A percentile compares a stretch with the other conserved stretches of the same genome.
These are phyloP conservation scores for Cyphomyrmex costatus DNA, from an alignment of 1,140 invertebrate genomes.

Conservation along the genomic window DNA sequence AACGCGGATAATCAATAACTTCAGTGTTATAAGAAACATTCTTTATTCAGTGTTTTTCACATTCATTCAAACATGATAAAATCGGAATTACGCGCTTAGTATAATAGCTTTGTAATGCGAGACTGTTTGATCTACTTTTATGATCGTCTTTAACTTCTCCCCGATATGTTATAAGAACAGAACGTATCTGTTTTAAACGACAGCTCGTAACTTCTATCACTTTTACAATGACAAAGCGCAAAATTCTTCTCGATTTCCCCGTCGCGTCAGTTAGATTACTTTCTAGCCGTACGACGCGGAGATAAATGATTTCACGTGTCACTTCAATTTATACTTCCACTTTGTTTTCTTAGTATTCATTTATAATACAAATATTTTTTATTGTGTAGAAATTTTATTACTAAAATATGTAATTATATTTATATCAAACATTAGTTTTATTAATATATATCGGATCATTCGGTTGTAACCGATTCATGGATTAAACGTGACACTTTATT, in stretches of 20 bases:
- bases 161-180: constrained; percentile 3
- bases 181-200: background rate
- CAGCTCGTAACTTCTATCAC: background rate
- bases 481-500: background rate
- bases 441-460: background rate
- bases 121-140: constrained; percentile 8
- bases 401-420: background rate
- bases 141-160: background rate
- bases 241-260: background rate
- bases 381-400: background rate
- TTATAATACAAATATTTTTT: background rate
- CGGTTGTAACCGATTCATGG: background rate
- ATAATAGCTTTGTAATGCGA: background rate
- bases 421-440: background rate
- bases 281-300: background rate
- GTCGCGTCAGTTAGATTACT: constrained; percentile 20
- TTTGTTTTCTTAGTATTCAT: background rate
- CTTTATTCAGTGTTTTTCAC: constrained; percentile 1
- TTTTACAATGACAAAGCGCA: constrained; percentile 44
- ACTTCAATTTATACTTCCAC: background rate
- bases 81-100: background rate
- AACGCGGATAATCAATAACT: background rate
- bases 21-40: background rate
- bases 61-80: constrained; percentile 13
- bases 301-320: background rate